Conservation (phyloP, 2,888 invertebrate species). For the Ectemnius cavifrons region DNA sequence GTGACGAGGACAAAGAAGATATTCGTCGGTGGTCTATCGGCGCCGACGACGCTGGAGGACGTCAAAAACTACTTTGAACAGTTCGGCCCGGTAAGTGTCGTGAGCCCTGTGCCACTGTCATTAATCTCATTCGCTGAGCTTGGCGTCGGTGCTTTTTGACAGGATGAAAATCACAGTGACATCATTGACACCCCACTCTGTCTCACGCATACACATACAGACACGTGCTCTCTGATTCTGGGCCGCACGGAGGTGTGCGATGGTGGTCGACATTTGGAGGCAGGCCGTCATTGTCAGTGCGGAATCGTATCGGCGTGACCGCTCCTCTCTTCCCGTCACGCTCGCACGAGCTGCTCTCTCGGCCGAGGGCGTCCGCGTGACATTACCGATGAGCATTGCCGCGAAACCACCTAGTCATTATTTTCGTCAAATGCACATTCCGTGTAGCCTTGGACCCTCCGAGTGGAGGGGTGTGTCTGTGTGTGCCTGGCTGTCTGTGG, state of each 20-base stretch:
- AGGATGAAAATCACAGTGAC: slow-evolving; percentile 1
- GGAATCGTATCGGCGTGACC: slow-evolving; percentile 34
- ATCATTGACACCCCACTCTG: slow-evolving; percentile 35
- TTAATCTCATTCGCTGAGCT: background rate
- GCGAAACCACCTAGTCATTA: slow-evolving; percentile 41
- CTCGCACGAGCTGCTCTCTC: background rate
- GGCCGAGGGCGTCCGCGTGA: background rate
- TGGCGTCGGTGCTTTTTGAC: background rate
- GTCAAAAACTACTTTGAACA: slow-evolving; percentile 99
- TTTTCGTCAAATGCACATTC: slow-evolving; percentile 23
- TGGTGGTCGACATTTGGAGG: background rate
- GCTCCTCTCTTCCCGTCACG: slow-evolving; percentile 25
- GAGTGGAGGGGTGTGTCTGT: no score
- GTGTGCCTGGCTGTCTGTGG: no score
- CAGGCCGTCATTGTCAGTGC: slow-evolving; percentile 21
- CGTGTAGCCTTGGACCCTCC: no score
- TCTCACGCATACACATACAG: background rate
- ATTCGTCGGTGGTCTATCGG: slow-evolving; percentile 99
- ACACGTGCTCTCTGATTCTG: no score
- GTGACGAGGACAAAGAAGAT: slow-evolving; percentile 99
- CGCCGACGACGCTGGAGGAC: slow-evolving; percentile 99
- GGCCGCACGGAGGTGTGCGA: slow-evolving; percentile 11
- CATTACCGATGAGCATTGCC: slow-evolving; percentile 39
- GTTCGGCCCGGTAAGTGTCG: slow-evolving; percentile 96
- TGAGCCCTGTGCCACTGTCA: background rate